Evolutionary conservation across 2,797 vertebrate species (phyloP), one percentile per base, ranked within the genome.

Genomic region (Coluber constrictor): DNA sequence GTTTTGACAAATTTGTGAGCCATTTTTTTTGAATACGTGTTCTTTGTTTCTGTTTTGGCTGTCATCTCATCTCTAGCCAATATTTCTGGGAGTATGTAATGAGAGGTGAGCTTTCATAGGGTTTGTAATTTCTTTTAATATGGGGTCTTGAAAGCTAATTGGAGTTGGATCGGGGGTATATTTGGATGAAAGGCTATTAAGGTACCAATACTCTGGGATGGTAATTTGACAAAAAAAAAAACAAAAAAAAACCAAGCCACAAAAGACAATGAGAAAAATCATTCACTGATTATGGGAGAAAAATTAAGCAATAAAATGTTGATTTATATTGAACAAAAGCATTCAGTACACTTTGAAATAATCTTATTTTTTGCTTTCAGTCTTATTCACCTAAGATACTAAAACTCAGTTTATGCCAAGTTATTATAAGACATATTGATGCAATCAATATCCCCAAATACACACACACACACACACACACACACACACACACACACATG

Each of bases 41-140:
- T 56, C 74, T 83, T 83, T 83, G 74, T 83, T 83, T 83, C 74
- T 83, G 20, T 83, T 83, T 32, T 70, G 23, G 43, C 23, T 55
- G 63, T 88, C 56, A 61, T 91, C 25, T 93, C 86, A 18, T 88
- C 43, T 93, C 56, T 60, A 88, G n/a, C 86, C 66, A 79, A 61
- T n/a, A 23, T 60, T 88, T 18, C 13, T 29, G 54, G 20, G 13
- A 27, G 29, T 61, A 25, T 27, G 18, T 11, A 87, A 59, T 2
- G 16, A 59, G 56, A 16, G 8, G 25, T 16, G 18, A 86, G 59
- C 12, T 83, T 83, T 83, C 74, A 25, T 43, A 43, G 74, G 74
- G 37, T 47, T 43, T 47, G 20, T 25, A 23, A 83, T 83, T 83
- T 47, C 20, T 83, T 47, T 47, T 83, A 23, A 43, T 83, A 47